Percentiles rank a stretch among this genome's conserved stretches.
phyloP scores from a whole-genome alignment of 2,797 vertebrate genomes.

The Gymnoscopelus braueri region DNA sequence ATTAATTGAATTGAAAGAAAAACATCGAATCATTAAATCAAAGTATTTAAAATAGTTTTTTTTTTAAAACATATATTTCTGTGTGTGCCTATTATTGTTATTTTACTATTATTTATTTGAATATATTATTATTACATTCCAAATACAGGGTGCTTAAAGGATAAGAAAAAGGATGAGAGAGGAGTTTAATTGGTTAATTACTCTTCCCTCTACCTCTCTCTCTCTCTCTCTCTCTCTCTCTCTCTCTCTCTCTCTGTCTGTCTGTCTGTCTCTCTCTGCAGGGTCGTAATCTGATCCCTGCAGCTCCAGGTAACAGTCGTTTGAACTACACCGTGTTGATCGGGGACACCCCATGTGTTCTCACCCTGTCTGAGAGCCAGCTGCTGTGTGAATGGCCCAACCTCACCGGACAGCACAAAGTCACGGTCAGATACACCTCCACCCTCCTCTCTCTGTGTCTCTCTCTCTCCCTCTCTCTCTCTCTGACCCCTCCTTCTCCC shows the following conservation, averaged over 20 bases:
- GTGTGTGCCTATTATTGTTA: too few relatives aligned
- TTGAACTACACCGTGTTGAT: conserved; percentile 91
- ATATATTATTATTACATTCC: too few relatives aligned
- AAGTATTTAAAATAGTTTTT: too few relatives aligned
- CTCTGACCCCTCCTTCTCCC: conserved; percentile 5
- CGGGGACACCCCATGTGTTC: conserved; percentile 84
- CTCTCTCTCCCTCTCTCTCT: not conserved
- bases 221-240: conserved; percentile 43
- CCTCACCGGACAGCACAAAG: conserved; percentile 90
- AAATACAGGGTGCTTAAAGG: too few relatives aligned
- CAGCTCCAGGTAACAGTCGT: conserved; percentile 87
- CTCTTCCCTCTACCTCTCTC: conserved; percentile 65
- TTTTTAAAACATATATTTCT: too few relatives aligned
- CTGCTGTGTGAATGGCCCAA: conserved; percentile 90
- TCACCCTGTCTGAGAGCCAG: conserved; percentile 88
- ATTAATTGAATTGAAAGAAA: too few relatives aligned
- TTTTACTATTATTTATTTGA: too few relatives aligned
- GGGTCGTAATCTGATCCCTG: conserved; percentile 94
- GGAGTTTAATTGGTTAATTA: conserved; percentile 69
- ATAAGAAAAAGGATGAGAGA: conserved; percentile 35
- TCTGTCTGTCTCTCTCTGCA: conserved; percentile 50
- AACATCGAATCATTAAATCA: too few relatives aligned
- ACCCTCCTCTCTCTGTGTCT: too few relatives aligned
- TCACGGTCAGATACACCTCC: conserved; percentile 79
- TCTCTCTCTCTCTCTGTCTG: conserved; percentile 3